A percentile compares a stretch with the other conserved stretches of the same genome.
These are phyloP conservation scores for Bombus haemorrhoidalis DNA, from an alignment of 1,140 invertebrate species.

Conservation along the genomic window DNA sequence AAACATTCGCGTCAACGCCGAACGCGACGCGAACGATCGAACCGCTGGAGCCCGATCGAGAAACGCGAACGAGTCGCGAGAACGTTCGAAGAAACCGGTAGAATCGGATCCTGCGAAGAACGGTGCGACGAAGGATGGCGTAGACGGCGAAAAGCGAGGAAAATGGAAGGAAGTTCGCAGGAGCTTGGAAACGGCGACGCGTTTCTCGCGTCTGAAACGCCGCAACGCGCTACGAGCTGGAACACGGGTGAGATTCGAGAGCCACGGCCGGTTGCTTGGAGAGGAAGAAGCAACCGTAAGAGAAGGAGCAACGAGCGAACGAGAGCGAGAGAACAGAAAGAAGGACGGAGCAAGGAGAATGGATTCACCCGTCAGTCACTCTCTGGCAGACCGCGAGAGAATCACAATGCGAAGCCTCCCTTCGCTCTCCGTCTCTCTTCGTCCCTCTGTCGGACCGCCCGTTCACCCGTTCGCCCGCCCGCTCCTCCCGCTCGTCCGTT, in stretches of 20 bases:
- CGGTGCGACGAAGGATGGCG: too few species aligned
- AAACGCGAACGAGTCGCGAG: too few species aligned
- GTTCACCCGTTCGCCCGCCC: constrained; percentile 16
- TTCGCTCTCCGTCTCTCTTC: constrained; percentile 57
- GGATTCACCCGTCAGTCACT: constrained; percentile 82
- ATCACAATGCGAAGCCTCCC: constrained; percentile 79
- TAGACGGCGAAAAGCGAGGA: background rate
- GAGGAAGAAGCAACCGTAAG: constrained; percentile 38
- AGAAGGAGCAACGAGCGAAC: constrained; percentile 23
- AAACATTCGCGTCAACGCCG: constrained; percentile 43
- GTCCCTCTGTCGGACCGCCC: constrained; percentile 58
- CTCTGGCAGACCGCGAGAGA: constrained; percentile 79
- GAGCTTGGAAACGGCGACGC: background rate
- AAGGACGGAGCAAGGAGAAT: constrained; percentile 71
- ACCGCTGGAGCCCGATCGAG: too few species aligned
- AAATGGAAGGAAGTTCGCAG: background rate
- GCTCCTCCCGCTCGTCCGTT: constrained; percentile 53
- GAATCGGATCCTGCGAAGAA: too few species aligned
- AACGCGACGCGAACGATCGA: background rate
- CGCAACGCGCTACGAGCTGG: background rate
- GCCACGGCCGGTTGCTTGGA: constrained; percentile 51
- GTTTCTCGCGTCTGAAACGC: background rate
- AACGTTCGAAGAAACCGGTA: too few species aligned
- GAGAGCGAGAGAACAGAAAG: constrained; percentile 44
- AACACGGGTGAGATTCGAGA: constrained; percentile 43